Evolutionary conservation across 2,113 vertebrate species (phyloP).

Genomic region (Ptychochromis oligacanthus): DNA sequence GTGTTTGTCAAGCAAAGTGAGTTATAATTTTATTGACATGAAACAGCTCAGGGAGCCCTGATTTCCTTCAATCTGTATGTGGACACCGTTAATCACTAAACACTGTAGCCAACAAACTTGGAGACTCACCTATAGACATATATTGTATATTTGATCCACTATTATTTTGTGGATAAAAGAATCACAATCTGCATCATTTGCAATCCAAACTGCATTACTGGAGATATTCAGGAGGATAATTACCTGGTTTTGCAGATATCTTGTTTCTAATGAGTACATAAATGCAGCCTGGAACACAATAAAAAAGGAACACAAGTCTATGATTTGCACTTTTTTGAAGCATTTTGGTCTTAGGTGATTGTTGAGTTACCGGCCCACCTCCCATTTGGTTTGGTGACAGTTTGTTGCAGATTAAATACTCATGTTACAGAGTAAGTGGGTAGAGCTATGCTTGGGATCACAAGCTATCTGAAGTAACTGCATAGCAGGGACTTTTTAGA

Average conservation of each 20-base stretch:
- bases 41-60: not conserved
- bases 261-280: conserved; percentile 83
- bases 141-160: not conserved
- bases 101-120: not conserved
- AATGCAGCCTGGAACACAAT: conserved; percentile 82
- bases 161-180: not conserved
- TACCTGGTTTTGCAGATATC: conserved; percentile 92
- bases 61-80: not conserved
- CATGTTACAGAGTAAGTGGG: too few relatives aligned
- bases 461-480: too few relatives aligned
- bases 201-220: not conserved
- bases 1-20: not conserved
- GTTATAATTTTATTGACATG: not conserved
- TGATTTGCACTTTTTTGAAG: too few relatives aligned
- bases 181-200: not conserved
- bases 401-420: too few relatives aligned
- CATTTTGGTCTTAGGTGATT: too few relatives aligned
- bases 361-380: too few relatives aligned
- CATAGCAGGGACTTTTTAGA: too few relatives aligned
- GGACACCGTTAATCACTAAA: not conserved
- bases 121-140: not conserved
- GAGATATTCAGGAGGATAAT: not conserved
- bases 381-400: too few relatives aligned
- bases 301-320: too few relatives aligned
- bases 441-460: too few relatives aligned